Evolutionary conservation across 2,113 vertebrate species (phyloP), one percentile per base, ranked within the genome.

Genomic region (Oryzias curvinotus): DNA sequence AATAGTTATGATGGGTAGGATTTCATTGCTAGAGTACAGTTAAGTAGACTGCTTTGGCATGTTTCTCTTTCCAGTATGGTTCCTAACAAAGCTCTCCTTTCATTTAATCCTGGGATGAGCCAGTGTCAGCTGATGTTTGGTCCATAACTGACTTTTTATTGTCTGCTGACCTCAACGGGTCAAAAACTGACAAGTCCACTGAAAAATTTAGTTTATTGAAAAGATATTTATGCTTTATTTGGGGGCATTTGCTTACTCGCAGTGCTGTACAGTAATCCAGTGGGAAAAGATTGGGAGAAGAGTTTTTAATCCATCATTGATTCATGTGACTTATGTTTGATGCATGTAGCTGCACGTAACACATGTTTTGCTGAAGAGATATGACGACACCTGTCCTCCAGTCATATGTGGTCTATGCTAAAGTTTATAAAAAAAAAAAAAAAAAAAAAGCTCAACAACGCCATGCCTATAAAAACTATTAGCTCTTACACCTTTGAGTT

Each of bases 1-100:
- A 54, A 53, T 68, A 28, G 51, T 73, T 57, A 36, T 52, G 36
- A 50, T 62, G 60, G 69, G 49, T 84, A 73, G 77, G 71, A 65
- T 84, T 83, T 85, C 73, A 78, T 25, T 10, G 16, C 51, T 36
- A 51, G 48, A 65, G 73, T 52, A 78, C 77, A 80, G 76, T 77
- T 84, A 87, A 79, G 79, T 69, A 17, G n/a, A 42, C 45, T 48
- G 61, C 80, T 82, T 65, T 54, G 43, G 50, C 60, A 61, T 14
- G 46, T 73, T 65, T 55, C 70, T 67, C 45, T 58, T 57, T 61
- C 46, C 25, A 65, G 45, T n/a, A 10, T 41, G 47, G 41, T 50
- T 44, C 42, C 57, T 43, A 50, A 62, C 75, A 18, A 63, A 72
- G 72, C 78, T 79, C 69, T 5, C 18, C 83, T 76, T 75, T 71